Percentiles rank a stretch among this genome's conserved stretches.
phyloP scores from a whole-genome alignment of 2,797 vertebrate genomes.

The Lacerta viridis region DNA sequence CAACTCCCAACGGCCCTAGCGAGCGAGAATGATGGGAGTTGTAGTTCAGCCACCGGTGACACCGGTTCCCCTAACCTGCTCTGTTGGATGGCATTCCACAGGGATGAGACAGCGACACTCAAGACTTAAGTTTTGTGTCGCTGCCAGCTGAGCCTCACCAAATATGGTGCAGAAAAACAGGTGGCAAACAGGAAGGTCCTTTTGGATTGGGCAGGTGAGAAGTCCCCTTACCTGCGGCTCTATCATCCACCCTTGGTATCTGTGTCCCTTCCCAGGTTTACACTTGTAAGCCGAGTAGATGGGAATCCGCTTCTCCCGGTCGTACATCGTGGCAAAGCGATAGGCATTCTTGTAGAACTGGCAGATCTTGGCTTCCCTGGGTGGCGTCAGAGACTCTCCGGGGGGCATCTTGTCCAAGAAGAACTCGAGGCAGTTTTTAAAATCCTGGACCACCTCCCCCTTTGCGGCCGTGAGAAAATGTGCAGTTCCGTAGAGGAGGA shows the following conservation, averaged over 20 bases:
- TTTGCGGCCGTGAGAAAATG: slow-evolving; percentile 50
- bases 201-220: too few species aligned
- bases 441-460: slow-evolving; percentile 46
- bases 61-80: too few species aligned
- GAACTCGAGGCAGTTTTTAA: slow-evolving; percentile 65
- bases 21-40: background rate
- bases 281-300: slow-evolving; percentile 56
- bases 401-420: slow-evolving; percentile 53
- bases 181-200: background rate
- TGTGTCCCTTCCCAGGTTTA: background rate
- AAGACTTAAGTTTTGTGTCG: too few species aligned
- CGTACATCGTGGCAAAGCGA: slow-evolving; percentile 63
- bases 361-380: slow-evolving; percentile 62
- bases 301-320: slow-evolving; percentile 33
- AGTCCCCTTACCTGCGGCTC: slow-evolving; percentile 55
- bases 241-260: slow-evolving; percentile 17
- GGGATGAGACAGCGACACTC: too few species aligned
- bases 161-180: too few species aligned
- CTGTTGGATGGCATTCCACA: too few species aligned
- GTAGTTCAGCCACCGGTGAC: background rate
- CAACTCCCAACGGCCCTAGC: background rate
- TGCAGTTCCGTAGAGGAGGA: slow-evolving; percentile 38
- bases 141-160: too few species aligned
- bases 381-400: slow-evolving; percentile 30
- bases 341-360: slow-evolving; percentile 63